phyloP scores from a whole-genome alignment of 2,888 invertebrate genomes.

The Poecilobothrus nobilitatus region DNA sequence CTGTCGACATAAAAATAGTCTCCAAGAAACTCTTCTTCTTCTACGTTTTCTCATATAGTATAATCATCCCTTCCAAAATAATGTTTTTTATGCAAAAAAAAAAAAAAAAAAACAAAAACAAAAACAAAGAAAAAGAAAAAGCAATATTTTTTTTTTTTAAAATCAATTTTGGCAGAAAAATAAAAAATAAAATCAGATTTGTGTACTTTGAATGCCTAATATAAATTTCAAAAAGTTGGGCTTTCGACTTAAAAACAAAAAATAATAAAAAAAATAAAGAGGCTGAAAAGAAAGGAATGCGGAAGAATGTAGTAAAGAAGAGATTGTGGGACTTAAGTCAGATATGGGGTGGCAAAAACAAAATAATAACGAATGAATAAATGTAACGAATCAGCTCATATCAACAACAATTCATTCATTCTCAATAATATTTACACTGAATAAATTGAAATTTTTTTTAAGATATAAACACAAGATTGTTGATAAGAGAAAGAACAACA shows the following conservation, averaged over 20 bases:
- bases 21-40: too few species aligned
- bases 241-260: neutral
- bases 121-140: neutral
- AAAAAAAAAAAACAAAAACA: neutral
- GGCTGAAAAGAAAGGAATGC: neutral
- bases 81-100: too few species aligned
- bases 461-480: neutral
- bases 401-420: neutral
- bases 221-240: neutral
- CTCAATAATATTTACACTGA: neutral
- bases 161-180: neutral
- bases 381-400: neutral
- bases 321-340: too few species aligned
- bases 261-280: neutral
- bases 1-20: too few species aligned
- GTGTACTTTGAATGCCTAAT: constrained; percentile 1
- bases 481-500: neutral
- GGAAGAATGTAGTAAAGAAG: too few species aligned
- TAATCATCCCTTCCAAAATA: too few species aligned
- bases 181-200: neutral
- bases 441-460: neutral
- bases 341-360: too few species aligned
- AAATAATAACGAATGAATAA: neutral
- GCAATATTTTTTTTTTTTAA: too few species aligned
- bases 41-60: too few species aligned